Evolutionary conservation across 2,113 vertebrate species (phyloP), one percentile per base, ranked within the genome.

Genomic region (Scomber scombrus): DNA sequence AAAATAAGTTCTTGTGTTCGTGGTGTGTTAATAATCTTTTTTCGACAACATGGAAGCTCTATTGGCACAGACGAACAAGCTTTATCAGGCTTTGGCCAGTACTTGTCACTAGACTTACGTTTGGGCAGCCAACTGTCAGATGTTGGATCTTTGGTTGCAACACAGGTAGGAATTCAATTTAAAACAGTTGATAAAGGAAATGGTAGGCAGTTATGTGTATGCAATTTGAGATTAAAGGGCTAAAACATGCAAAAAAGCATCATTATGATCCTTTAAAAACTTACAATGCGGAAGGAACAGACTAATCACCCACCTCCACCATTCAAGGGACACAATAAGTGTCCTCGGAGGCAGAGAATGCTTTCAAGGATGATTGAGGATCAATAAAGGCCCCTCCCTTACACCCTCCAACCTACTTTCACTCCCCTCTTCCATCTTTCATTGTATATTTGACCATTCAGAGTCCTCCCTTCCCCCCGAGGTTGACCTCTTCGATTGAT

Each of bases 301-400:
- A 51, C 65, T 75, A 77, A 74, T 84, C 50, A 47, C 21, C 55
- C 14, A 12, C 34, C 54, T 4, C 18, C 58, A 19, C 54, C 19
- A 43, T 78, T 31, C 21, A 68, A 18, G 23, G 51, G 56, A 52
- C 43, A 82, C 68, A 68, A 16, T 50, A 47, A 66, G 50, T 63
- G 75, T 76, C 58, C 76, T 77, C 31, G 3, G 43, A 80, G 63
- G 31, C 15, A 57, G 29, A 72, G 26, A 47, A 60, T 10, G 71
- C 82, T 87, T 84, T 89, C 78, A 77, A 43, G 23, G 69, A 81
- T 90, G 63, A 78, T 82, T 70, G 47, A 57, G 52, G 77, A 86
- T 90, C 73, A 82, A 71, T 87, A 86, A 4, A 1, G 65, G 16
- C 65, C 66, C 72, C 61, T 71, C 31, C 60, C 76, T 47, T n/a